Evolutionary conservation across 1,140 invertebrate species (phyloP).

Genomic region (Drosophila burlai): DNA sequence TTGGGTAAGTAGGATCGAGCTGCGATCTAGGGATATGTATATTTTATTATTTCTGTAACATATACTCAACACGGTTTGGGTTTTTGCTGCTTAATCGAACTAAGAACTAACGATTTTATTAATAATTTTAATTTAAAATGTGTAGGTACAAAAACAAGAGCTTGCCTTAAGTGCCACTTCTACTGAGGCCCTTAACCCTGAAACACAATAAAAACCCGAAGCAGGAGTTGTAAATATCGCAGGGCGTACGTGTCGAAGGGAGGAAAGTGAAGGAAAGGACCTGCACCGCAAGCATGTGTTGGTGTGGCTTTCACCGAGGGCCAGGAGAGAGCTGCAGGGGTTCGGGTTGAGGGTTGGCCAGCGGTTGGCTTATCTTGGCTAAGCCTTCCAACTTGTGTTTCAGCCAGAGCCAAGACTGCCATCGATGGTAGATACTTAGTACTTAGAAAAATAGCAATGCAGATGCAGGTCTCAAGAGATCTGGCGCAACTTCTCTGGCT

Average conservation of each 20-base stretch:
- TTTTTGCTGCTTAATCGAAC: too few relatives aligned
- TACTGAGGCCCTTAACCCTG: constrained; percentile 1
- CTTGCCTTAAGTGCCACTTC: neutral
- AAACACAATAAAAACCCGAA: constrained; percentile 41
- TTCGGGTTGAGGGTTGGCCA: neutral
- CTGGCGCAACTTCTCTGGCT: too few relatives aligned
- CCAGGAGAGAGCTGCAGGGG: neutral
- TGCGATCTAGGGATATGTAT: neutral
- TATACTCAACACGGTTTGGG: neutral
- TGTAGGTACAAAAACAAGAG: neutral
- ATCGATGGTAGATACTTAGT: neutral
- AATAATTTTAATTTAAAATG: neutral
- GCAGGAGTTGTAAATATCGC: constrained; percentile 38
- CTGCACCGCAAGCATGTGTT: constrained; percentile 17
- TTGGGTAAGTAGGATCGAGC: neutral
- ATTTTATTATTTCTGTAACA: neutral
- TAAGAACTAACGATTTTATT: neutral
- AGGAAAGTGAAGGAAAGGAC: neutral
- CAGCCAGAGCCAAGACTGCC: neutral
- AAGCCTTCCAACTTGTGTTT: constrained; percentile 36
- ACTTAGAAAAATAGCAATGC: too few relatives aligned
- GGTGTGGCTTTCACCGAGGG: neutral
- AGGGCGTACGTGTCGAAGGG: constrained; percentile 18
- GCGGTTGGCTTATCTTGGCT: constrained; percentile 19
- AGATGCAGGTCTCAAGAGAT: too few relatives aligned